phyloP scores from a whole-genome alignment of 2,113 vertebrate species.

The Saimiri boliviensis region DNA sequence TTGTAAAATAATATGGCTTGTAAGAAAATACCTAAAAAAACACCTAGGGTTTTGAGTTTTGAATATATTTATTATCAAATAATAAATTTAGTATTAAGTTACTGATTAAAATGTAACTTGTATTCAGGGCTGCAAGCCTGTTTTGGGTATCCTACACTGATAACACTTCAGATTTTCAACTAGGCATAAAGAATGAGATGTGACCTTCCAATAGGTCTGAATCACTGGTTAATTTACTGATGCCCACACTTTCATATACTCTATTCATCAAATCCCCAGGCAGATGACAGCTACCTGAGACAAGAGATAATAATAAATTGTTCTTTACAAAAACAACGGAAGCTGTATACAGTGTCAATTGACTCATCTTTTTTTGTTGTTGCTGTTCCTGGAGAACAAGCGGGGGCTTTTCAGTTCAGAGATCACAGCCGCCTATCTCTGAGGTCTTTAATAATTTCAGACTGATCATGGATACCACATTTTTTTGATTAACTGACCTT shows the following conservation, averaged over 20 bases:
- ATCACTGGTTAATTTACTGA: constrained; percentile 54
- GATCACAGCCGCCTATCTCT: not conserved
- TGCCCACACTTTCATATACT: constrained; percentile 40
- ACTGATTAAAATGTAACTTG: constrained; percentile 11
- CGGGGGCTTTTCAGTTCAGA: constrained; percentile 18
- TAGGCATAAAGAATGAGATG: constrained; percentile 32
- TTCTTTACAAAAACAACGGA: constrained; percentile 51
- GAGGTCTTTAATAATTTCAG: constrained; percentile 43
- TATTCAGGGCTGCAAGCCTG: not conserved
- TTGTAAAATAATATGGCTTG: not conserved
- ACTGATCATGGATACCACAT: not conserved
- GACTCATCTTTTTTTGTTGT: constrained; percentile 54
- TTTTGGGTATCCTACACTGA: not conserved
- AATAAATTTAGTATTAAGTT: constrained; percentile 33
- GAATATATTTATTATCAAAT: constrained; percentile 19
- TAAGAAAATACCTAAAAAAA: constrained; percentile 22
- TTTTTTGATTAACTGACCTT: constrained; percentile 60
- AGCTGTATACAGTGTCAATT: not conserved
- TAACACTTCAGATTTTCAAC: constrained; percentile 49
- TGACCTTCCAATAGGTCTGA: constrained; percentile 51
- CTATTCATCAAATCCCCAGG: constrained; percentile 59
- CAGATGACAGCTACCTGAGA: constrained; percentile 48
- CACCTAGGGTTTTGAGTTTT: not conserved
- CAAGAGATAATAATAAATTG: constrained; percentile 62
- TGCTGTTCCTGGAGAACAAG: constrained; percentile 53